Base-by-base conservation (phyloP, 2,113 vertebrate species). In the Prinia subflava region DNA sequence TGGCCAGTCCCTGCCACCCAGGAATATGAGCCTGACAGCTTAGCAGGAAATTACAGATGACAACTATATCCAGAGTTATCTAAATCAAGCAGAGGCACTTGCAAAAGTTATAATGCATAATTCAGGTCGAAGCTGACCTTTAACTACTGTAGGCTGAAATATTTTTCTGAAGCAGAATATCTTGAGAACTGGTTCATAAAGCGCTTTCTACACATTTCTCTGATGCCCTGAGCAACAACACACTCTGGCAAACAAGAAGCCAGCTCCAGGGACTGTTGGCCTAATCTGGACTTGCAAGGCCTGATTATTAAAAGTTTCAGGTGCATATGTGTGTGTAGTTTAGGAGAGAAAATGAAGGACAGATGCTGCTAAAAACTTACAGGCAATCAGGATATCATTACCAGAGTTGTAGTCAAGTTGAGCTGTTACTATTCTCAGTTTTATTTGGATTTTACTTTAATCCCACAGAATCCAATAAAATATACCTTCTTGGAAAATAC, bases 401-500 rank as follows among this genome's bases (percentile, higher is more conserved):
- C 39, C 24, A 77, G 44, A 73, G 56, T 41, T 14, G 27, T n/a
- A 81, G 60, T 88, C 49, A 63, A 60, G 39, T 62, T 49, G 80
- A 71, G 14, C 44, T 64, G 41, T 86, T 90, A 75, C 64, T 88
- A 75, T 90, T 92, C 89, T 76, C 80, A 71, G 44, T 81, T 91
- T 90, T 93, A 94, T 92, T 92, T 62, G 80, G 60, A 84, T 94
- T 90, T 95, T 44, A 64, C 62, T 95, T 74, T 87, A 78, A 81
- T 87, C 57, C 76, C 60, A 16, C 49, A 57, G 62, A 87, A 92
- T 35, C 57, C 23, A 10, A 55, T 96, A 93, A 96, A 93, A 81
- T 60, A 78, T 75, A 94, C 69, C 83, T 94, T 96, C 64, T 73
- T 90, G 88, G 85, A 94, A 95, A 93, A 96, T 81, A 68, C 30